Conservation (phyloP, 2,888 invertebrate genomes). For the Diaperis boleti region DNA sequence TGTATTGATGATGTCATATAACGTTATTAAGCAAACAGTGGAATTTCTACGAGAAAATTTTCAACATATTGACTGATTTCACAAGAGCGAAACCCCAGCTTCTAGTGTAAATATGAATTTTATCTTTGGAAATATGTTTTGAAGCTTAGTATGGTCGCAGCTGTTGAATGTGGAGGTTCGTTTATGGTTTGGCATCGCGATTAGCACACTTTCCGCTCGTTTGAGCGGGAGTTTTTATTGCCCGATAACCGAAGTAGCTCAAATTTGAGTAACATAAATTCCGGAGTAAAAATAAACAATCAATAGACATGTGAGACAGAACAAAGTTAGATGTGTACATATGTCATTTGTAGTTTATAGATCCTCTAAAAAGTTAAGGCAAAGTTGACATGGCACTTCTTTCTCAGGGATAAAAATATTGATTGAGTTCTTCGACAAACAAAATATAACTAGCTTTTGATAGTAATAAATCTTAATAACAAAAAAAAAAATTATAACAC, state of each 20-base stretch:
- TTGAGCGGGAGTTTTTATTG: background rate
- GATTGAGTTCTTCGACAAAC: too few species aligned
- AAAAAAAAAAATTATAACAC: too few species aligned
- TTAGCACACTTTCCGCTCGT: background rate
- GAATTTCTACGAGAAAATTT: constrained; percentile 9
- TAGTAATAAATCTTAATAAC: too few species aligned
- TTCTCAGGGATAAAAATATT: too few species aligned
- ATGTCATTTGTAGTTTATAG: too few species aligned
- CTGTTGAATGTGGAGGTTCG: constrained; percentile 19
- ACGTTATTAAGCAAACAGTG: constrained; percentile 6
- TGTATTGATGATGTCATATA: constrained; percentile 24
- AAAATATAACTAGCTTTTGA: too few species aligned
- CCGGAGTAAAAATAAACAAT: background rate
- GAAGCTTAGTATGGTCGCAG: constrained; percentile 13
- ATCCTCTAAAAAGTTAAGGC: too few species aligned
- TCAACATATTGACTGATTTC: background rate
- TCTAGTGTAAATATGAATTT: constrained; percentile 24
- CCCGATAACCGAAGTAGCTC: background rate
- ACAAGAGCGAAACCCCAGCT: constrained; percentile 9
- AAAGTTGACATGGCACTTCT: too few species aligned
- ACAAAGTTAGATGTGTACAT: too few species aligned
- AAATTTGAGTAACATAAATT: background rate
- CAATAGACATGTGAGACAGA: too few species aligned
- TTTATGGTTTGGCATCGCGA: constrained; percentile 13
- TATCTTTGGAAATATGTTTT: constrained; percentile 24